Conservation (phyloP, 2,888 invertebrate genomes). For the Helleia helle region DNA sequence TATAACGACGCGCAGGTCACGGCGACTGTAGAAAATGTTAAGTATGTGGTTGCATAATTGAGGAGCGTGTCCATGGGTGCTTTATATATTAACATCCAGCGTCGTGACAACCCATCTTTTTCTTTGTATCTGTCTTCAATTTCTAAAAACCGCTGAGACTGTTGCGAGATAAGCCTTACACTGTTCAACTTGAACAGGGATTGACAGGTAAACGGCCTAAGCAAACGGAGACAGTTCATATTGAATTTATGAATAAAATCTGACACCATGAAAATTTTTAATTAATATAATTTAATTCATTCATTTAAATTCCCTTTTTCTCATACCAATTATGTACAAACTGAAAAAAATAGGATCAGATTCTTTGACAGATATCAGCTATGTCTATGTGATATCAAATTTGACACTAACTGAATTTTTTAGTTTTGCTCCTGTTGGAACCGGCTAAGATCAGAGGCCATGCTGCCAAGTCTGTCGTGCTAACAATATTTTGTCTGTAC, state of each 20-base stretch:
- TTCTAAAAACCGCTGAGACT: conserved; percentile 48
- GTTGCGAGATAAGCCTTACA: conserved; percentile 33
- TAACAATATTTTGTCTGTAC: too few relatives aligned
- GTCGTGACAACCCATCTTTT: conserved; percentile 41
- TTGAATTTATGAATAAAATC: conserved; percentile 9
- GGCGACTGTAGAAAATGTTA: conserved; percentile 42
- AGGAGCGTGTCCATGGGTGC: conserved; percentile 51
- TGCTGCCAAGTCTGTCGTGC: too few relatives aligned
- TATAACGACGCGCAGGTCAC: conserved; percentile 34
- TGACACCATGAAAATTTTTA: too few relatives aligned
- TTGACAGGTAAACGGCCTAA: conserved; percentile 28
- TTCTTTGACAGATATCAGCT: too few relatives aligned
- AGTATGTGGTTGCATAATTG: conserved; percentile 40
- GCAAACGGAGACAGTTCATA: conserved; percentile 42
- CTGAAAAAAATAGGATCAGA: too few relatives aligned
- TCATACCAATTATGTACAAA: too few relatives aligned
- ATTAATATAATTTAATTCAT: neutral
- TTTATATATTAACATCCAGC: conserved; percentile 58
- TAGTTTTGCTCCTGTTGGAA: too few relatives aligned
- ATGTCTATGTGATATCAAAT: too few relatives aligned
- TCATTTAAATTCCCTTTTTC: neutral
- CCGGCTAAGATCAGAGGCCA: too few relatives aligned
- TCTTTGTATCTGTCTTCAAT: conserved; percentile 45
- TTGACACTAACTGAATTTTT: too few relatives aligned
- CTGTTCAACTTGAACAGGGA: conserved; percentile 27